Base-by-base conservation (phyloP, 2,113 vertebrate genomes). In the Fukomys damarensis region DNA sequence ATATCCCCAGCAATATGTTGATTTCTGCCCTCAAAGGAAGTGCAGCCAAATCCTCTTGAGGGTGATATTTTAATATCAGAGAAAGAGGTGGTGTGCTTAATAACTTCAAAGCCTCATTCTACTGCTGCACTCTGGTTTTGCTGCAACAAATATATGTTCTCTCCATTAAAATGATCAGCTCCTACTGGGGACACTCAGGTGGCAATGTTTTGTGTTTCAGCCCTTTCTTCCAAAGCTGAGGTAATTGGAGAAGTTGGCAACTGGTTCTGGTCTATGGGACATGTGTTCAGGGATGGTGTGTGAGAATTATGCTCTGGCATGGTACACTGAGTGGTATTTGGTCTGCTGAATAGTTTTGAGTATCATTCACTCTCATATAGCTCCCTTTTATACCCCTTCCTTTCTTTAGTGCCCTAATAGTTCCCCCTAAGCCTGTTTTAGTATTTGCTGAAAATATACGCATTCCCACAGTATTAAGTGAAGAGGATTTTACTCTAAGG, bases 401-500 rank as follows among this genome's bases (percentile, higher is more conserved):
- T 2, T 80, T 65, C 28, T 83, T 54, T 43, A 5, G 54, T 68
- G 6, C 8, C 46, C 28, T 28, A 30, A 32, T 16, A 54, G 5
- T 52, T 28, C 11, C 6, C 14, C n/a, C 14, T 52, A 5, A 46
- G 28, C 10, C 13, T 74, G 30, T 89, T 92, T 35, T 0, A 43
- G 7, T 38, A 9, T 81, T 74, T 74, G 35, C n/a, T 32, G 66
- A 83, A 81, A 56, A 35, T 19, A 70, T 43, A 86, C 22, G 14
- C 19, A 38, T 10, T 82, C 26, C 30, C 10, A 12, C 35, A 86
- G 90, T 90, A 35, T 83, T 46, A 65, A 86, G 54, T 65, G 30
- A 65, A 94, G 59, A 41, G 13, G 59, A 24, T 65, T 97, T 94
- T 94, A 74, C 28, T 82, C 19, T 66, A 59, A 74, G 79, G 56